These are phyloP conservation scores for Novumbra hubbsi DNA, from an alignment of 2,797 vertebrate genomes.

Conservation along the genomic window DNA sequence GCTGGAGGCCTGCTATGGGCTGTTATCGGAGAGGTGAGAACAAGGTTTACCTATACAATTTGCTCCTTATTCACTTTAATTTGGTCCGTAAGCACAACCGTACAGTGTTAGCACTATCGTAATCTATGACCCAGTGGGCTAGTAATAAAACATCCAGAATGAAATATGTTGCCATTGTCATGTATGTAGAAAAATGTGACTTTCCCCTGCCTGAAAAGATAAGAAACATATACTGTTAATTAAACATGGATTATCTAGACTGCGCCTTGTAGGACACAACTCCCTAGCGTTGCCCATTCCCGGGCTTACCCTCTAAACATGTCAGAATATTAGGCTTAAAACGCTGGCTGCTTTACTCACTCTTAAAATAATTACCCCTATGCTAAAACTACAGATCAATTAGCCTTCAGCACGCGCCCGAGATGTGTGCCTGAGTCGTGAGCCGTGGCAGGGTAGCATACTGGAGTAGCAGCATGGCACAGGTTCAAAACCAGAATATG, in stretches of 20 bases:
- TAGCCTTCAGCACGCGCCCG: constrained; percentile 45
- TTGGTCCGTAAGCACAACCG: background rate
- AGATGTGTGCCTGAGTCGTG: constrained; percentile 40
- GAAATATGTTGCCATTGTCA: background rate
- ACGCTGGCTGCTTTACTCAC: constrained; percentile 26
- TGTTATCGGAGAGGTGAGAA: background rate
- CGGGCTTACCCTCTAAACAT: background rate
- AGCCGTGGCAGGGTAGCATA: constrained; percentile 38
- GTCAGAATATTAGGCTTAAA: background rate
- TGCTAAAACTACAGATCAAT: constrained; percentile 51
- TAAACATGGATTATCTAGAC: background rate
- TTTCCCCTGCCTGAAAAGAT: background rate
- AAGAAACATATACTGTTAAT: background rate
- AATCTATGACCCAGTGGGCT: background rate
- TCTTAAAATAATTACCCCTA: constrained; percentile 56
- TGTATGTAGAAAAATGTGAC: background rate
- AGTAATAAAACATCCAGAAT: background rate
- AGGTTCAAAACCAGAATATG: constrained; percentile 51
- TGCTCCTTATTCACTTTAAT: constrained; percentile 1
- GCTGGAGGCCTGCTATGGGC: background rate
- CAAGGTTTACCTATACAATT: background rate
- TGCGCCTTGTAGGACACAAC: background rate
- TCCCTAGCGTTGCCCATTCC: background rate
- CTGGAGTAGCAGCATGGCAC: background rate
- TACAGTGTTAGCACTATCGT: background rate